Evolutionary conservation across 2,113 vertebrate genomes (phyloP).

Genomic region (Mustela nigripes): DNA sequence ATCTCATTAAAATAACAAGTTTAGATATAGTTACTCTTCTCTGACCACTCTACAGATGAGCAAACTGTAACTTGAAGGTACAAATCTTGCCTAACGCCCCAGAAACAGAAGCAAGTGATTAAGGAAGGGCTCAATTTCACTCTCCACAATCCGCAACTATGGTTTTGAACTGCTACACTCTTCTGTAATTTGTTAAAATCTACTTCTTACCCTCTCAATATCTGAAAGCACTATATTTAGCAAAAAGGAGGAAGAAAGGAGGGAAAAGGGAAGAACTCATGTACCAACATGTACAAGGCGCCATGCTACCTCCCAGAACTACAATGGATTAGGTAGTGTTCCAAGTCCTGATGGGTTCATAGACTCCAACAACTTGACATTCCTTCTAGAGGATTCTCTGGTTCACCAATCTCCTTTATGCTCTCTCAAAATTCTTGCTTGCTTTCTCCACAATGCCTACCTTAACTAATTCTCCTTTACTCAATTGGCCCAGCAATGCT

Average conservation of each 20-base stretch:
- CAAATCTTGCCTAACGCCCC: not conserved
- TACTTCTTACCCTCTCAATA: not conserved
- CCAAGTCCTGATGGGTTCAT: not conserved
- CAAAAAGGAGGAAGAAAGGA: not conserved
- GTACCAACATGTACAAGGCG: not conserved
- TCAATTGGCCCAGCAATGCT: not conserved
- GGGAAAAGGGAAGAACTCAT: not conserved
- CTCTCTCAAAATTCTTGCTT: not conserved
- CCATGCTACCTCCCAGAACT: not conserved
- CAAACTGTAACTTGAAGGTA: not conserved
- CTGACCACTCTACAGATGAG: not conserved
- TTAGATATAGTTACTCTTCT: not conserved
- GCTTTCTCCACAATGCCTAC: not conserved
- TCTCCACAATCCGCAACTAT: not conserved
- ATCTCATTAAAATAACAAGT: constrained; percentile 24
- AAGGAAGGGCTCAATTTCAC: not conserved
- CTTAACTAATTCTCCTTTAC: not conserved
- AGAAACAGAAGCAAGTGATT: not conserved
- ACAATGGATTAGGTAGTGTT: not conserved
- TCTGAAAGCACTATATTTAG: not conserved
- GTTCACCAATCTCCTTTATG: not conserved
- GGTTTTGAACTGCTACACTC: not conserved
- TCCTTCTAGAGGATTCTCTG: not conserved
- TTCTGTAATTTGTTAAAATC: not conserved
- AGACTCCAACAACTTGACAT: not conserved